phyloP scores from a whole-genome alignment of 1,140 invertebrate genomes.

The Dufourea novaeangliae region DNA sequence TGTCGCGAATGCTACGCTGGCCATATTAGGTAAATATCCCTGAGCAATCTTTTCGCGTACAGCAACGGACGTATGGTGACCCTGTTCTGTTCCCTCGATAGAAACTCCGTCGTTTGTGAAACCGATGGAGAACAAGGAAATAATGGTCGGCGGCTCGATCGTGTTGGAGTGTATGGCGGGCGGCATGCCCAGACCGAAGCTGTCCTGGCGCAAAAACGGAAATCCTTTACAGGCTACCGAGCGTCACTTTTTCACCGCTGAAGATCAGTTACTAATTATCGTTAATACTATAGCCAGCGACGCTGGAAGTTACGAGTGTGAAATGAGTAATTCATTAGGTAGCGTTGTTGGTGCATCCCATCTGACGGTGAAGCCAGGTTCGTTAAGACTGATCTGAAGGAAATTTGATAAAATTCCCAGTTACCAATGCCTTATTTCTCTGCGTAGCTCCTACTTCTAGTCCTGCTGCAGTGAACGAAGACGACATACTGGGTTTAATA shows the following conservation, averaged over 20 bases:
- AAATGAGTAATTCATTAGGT: conserved; percentile 92
- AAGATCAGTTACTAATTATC: conserved; percentile 94
- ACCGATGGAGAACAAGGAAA: conserved; percentile 92
- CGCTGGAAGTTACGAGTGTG: conserved; percentile 93
- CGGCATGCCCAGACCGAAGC: conserved; percentile 91
- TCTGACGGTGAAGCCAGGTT: conserved; percentile 83
- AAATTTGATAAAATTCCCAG: neutral
- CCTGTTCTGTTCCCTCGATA: conserved; percentile 65
- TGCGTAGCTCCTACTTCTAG: conserved; percentile 72
- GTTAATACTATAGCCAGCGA: conserved; percentile 89
- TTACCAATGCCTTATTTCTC: conserved; percentile 30
- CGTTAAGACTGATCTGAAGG: conserved; percentile 12
- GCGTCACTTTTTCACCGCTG: conserved; percentile 90
- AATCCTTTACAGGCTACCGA: conserved; percentile 87
- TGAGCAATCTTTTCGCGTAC: neutral
- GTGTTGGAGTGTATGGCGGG: conserved; percentile 94
- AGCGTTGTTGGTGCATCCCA: conserved; percentile 83
- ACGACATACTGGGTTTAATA: conserved; percentile 91
- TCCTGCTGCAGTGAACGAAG: conserved; percentile 80
- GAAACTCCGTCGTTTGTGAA: conserved; percentile 93
- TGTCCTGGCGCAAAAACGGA: conserved; percentile 95
- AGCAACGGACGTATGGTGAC: neutral
- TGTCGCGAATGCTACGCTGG: conserved; percentile 93
- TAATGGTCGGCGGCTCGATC: conserved; percentile 88
- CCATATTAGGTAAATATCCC: conserved; percentile 87